Evolutionary conservation across 2,113 vertebrate genomes (phyloP).

Genomic region (Electrona antarctica): DNA sequence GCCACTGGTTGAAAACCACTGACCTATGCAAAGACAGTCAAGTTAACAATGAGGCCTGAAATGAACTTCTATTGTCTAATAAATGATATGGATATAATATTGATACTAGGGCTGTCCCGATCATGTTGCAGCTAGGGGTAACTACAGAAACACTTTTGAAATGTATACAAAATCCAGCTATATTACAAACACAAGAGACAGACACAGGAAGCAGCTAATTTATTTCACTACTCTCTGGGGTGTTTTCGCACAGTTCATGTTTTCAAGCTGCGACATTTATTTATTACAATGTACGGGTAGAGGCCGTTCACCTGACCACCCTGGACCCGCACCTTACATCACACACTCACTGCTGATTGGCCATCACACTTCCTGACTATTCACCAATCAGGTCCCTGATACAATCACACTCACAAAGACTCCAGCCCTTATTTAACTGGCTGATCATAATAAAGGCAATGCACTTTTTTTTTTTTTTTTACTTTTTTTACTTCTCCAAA

Average conservation of each 20-base stretch:
- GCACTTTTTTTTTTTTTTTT: constrained; percentile 67
- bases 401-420: constrained; percentile 75
- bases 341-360: constrained; percentile 59
- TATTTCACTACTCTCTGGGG: constrained; percentile 84
- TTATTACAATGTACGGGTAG: constrained; percentile 67
- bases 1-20: too few relatives aligned
- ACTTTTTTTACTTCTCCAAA: constrained; percentile 33
- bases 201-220: constrained; percentile 84
- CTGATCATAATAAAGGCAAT: constrained; percentile 79
- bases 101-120: too few relatives aligned
- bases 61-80: too few relatives aligned
- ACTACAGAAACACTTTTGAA: too few relatives aligned
- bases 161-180: too few relatives aligned
- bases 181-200: constrained; percentile 7
- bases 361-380: constrained; percentile 27
- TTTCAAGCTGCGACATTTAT: constrained; percentile 63
- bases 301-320: constrained; percentile 32
- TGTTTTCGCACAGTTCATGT: constrained; percentile 67
- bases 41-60: too few relatives aligned
- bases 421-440: constrained; percentile 61
- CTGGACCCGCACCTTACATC: constrained; percentile 26
- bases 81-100: too few relatives aligned
- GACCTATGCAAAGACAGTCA: too few relatives aligned
- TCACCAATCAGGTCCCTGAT: constrained; percentile 62
- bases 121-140: too few relatives aligned